Evolutionary conservation across 2,888 invertebrate species (phyloP).

Genomic region (Brachynemurus nebulosus): DNA sequence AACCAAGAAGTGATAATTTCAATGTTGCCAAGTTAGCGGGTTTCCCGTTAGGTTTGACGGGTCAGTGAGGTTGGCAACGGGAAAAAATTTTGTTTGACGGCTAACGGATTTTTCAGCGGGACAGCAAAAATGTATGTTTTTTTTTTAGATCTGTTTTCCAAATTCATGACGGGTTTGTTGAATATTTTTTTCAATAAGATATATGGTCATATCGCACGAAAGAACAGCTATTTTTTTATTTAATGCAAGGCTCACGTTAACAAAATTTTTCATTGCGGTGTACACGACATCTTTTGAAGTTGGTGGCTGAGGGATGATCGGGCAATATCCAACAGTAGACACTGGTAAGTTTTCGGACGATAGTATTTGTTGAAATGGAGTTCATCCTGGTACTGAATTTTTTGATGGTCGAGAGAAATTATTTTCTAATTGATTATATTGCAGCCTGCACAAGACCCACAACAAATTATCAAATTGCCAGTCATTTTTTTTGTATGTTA

Average conservation of each 20-base stretch:
- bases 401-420: constrained; percentile 12
- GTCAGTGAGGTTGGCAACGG: too few species aligned
- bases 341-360: constrained; percentile 13
- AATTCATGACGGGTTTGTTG: constrained; percentile 11
- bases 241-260: constrained; percentile 12
- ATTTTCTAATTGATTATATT: constrained; percentile 13
- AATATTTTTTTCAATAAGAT: constrained; percentile 16
- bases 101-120: too few species aligned
- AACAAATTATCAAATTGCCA: constrained; percentile 16
- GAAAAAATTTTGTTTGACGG: too few species aligned
- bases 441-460: constrained; percentile 18
- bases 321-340: constrained; percentile 16
- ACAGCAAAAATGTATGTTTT: too few species aligned
- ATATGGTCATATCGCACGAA: constrained; percentile 16
- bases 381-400: constrained; percentile 14
- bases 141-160: background rate
- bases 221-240: constrained; percentile 15
- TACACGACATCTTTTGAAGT: constrained; percentile 16
- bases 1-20: constrained; percentile 13
- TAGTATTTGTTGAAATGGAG: constrained; percentile 14
- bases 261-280: constrained; percentile 17
- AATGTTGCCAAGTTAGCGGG: too few species aligned
- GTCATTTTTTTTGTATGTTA: constrained; percentile 12
- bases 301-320: constrained; percentile 16
- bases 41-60: too few species aligned